Evolutionary conservation across 2,888 invertebrate species (phyloP), one percentile per base, ranked within the genome.

Genomic region (Orchesellides sinensis): DNA sequence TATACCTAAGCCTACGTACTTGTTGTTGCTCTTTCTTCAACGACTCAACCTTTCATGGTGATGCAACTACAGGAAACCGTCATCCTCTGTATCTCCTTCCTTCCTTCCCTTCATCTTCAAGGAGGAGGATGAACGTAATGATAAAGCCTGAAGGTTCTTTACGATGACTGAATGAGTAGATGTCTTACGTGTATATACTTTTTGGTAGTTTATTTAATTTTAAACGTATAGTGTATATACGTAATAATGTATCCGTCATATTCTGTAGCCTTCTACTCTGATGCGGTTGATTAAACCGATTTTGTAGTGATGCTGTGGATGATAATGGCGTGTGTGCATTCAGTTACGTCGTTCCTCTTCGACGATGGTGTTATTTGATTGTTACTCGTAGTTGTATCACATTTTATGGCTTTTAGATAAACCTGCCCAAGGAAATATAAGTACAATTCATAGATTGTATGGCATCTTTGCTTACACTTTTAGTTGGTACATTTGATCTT

Each of bases 131-230:
- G 68, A 52, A 69, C 27, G 40, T 54, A 35, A 56, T 70, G 54
- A 54, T 56, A 21, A 70, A 23, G 40, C 54, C 23, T 54, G 12
- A 21, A 70, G 21, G 54, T n/a, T 70, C 35, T 70, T 70, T 65
- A 21, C 32, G 54, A 52, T 68, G 27, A 52, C 12, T 29, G 52
- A 25, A 56, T 56, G 56, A 56, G 23, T 19, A 70, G 17, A 54
- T 70, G 35, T 35, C 12, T 35, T 35, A 8, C 8, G 8, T 35
- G 35, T 35, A 35, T 35, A n/a, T n/a, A n/a, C n/a, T n/a, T n/a
- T n/a, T n/a, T n/a, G n/a, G n/a, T n/a, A n/a, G n/a, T n/a, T n/a
- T n/a, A n/a, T n/a, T n/a, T n/a, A n/a, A n/a, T n/a, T n/a, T 2
- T n/a, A 40, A 5, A 10, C 40, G 2, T 8, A 40, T 40, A 10